These are phyloP conservation scores for Polypterus senegalus DNA, from an alignment of 2,113 vertebrate genomes.

Conservation along the genomic window DNA sequence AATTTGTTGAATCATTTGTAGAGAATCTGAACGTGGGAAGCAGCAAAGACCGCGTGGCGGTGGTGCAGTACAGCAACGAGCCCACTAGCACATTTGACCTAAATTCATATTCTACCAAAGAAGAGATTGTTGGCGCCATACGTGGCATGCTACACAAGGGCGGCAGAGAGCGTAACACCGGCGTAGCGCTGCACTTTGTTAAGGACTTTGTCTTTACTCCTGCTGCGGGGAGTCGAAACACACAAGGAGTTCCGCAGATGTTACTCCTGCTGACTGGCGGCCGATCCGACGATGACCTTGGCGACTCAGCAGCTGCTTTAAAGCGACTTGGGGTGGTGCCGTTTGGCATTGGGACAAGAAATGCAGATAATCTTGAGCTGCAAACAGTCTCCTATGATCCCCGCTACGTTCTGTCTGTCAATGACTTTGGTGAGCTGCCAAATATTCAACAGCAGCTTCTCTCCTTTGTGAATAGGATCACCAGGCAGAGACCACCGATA, in stretches of 20 bases:
- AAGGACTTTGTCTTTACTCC: constrained; percentile 3
- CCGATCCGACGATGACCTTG: neutral
- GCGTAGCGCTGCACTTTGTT: constrained; percentile 5
- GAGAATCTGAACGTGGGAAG: constrained; percentile 2
- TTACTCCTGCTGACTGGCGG: constrained; percentile 4
- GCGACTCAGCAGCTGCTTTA: neutral
- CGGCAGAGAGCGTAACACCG: constrained; percentile 5
- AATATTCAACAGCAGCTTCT: constrained; percentile 4
- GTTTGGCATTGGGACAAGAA: neutral
- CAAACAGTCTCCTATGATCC: neutral
- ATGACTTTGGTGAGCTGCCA: constrained; percentile 3
- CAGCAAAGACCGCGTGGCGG: constrained; percentile 5
- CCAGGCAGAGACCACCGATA: neutral
- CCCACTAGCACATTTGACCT: constrained; percentile 7
- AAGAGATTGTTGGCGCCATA: constrained; percentile 1
- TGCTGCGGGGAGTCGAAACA: constrained; percentile 7
- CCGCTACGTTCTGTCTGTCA: neutral
- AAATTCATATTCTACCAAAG: constrained; percentile 8
- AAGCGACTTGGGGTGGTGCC: constrained; percentile 1
- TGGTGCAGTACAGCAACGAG: constrained; percentile 4
- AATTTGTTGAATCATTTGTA: constrained; percentile 3
- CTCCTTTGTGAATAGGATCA: neutral
- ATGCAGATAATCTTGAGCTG: constrained; percentile 6
- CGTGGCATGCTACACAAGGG: constrained; percentile 3
- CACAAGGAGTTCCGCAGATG: constrained; percentile 5